These are phyloP conservation scores for Myodes glareolus DNA, from an alignment of 2,113 vertebrate species.

Conservation along the genomic window DNA sequence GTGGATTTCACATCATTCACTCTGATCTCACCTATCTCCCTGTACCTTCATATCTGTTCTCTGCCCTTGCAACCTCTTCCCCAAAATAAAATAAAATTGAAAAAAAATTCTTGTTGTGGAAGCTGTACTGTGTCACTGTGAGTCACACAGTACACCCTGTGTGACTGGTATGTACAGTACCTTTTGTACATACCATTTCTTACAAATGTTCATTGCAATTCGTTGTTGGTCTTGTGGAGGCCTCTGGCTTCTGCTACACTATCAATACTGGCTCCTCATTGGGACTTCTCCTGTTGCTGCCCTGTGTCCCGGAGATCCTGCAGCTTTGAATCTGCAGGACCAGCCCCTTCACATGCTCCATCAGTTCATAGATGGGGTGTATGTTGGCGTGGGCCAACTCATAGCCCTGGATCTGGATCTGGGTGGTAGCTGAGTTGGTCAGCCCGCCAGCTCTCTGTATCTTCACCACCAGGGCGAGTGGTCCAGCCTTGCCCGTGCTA, in stretches of 20 bases:
- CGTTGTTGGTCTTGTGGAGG: background rate
- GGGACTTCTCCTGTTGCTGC: background rate
- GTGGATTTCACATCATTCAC: background rate
- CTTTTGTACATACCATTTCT: background rate
- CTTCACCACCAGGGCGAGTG: background rate
- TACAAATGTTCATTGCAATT: background rate
- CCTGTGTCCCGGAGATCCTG: background rate
- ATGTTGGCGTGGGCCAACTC: background rate
- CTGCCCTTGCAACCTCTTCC: background rate
- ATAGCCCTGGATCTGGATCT: background rate
- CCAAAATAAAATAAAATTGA: no score
- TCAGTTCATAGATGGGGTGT: background rate
- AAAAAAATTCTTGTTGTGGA: background rate
- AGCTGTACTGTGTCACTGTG: background rate
- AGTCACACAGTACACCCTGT: background rate
- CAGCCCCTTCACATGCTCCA: background rate
- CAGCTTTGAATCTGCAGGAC: background rate
- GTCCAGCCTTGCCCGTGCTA: background rate
- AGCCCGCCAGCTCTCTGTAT: background rate
- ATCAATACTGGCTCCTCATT: background rate
- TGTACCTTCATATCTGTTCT: background rate
- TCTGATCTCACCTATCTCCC: background rate
- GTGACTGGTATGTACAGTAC: no score
- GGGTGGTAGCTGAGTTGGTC: background rate
- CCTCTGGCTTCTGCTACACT: background rate